Base-by-base conservation (phyloP, 2,113 vertebrate genomes). In the Rhegmatorhina hoffmannsi region DNA sequence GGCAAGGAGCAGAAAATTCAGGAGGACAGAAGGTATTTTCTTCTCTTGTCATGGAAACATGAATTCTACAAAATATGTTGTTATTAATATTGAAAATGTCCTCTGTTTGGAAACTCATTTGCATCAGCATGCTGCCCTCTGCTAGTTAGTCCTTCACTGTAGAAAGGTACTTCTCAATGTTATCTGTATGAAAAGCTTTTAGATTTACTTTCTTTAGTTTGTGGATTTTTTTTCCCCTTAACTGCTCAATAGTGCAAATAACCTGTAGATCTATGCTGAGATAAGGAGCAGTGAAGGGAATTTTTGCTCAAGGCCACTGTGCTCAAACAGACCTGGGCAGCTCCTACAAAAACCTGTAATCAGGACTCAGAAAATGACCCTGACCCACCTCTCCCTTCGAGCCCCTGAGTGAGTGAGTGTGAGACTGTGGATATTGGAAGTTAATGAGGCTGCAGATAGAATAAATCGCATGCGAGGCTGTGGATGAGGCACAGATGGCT, bases 261-360 rank as follows among this genome's bases (percentile, higher is more conserved):
- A 86, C 43, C 50, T 88, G 43, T 43, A 95, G 94, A 95, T 96
- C 63, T 77, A 68, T 86, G 29, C 63, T 67, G 52, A 97, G 94
- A 95, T 95, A 95, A 94, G 43, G 38, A 76, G 14, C 19, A 81
- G 59, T 8, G 1, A 89, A 76, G 60, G 33, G 84, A 94, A 90
- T 83, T 95, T 96, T 88, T 86, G 78, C 95, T 94, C 67, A 92
- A 89, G 95, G 93, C 72, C 82, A 55, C 74, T 82, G 62, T 62
- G 31, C 83, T 94, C 78, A 94, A 94, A 87, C 67, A 88, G 38
- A 90, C 55, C 75, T 73, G 50, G 38, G 50, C 58, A 77, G 87
- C 87, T 87, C 36, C 55, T 80, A 25, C 67, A 74, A 90, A 70
- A 81, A n/a, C 24, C 13, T 47, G 49, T 86, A 88, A 94, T 49